phyloP scores from a whole-genome alignment of 2,888 invertebrate species.

The Orthosia gracilis region DNA sequence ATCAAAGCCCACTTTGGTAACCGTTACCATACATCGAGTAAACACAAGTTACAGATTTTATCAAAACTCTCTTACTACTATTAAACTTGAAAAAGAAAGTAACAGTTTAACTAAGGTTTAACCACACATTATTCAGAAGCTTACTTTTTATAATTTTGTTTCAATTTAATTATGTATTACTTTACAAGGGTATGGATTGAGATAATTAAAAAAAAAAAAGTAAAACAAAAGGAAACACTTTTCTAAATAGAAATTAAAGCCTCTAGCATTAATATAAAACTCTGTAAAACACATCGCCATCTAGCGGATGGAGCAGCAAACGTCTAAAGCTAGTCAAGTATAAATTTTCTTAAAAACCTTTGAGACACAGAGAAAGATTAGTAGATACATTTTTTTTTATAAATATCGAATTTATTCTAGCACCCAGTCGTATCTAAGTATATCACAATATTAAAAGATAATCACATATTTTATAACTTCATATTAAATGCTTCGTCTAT shows the following conservation, averaged over 20 bases:
- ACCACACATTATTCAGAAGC: not conserved
- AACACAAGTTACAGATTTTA: not conserved
- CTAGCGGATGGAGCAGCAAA: conserved; percentile 1
- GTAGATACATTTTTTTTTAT: not conserved
- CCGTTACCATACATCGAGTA: not conserved
- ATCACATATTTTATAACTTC: not conserved
- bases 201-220: too few species aligned
- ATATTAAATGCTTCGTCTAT: not conserved
- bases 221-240: too few species aligned
- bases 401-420: not conserved
- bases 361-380: not conserved
- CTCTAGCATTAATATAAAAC: not conserved
- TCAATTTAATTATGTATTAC: not conserved
- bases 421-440: not conserved
- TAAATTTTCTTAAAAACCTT: conserved; percentile 7
- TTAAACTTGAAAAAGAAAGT: not conserved
- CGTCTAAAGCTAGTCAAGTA: not conserved
- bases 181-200: not conserved
- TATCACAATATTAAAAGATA: not conserved
- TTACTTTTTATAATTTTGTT: not conserved
- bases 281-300: conserved; percentile 11
- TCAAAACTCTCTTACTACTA: conserved; percentile 2
- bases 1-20: not conserved
- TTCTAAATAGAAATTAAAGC: not conserved
- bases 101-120: not conserved